Conservation (phyloP, 2,113 vertebrate species). For the Emydura subglobosa region DNA sequence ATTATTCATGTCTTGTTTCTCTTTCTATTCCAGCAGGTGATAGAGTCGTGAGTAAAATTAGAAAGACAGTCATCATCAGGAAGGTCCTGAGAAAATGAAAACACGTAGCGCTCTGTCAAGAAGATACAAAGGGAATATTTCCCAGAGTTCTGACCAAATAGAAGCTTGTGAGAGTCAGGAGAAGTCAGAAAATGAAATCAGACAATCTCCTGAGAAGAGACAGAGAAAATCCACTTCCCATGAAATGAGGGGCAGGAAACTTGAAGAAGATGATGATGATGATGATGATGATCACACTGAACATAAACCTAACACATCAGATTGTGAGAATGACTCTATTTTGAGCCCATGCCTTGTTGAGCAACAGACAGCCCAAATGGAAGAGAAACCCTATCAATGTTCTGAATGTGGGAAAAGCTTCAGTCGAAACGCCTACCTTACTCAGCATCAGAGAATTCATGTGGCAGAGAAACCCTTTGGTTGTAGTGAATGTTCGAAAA, state of each 20-base stretch:
- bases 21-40: slow-evolving; percentile 57
- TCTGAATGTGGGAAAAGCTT: slow-evolving; percentile 77
- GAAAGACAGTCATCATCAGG: slow-evolving; percentile 52
- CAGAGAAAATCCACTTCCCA: slow-evolving; percentile 18
- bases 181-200: slow-evolving; percentile 30
- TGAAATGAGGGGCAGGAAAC: slow-evolving; percentile 65
- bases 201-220: slow-evolving; percentile 52
- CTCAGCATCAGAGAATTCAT: slow-evolving; percentile 78
- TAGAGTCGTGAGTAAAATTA: slow-evolving; percentile 30
- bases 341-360: slow-evolving; percentile 65
- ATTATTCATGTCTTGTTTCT: slow-evolving; percentile 18
- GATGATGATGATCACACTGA: slow-evolving; percentile 50
- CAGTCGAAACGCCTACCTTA: slow-evolving; percentile 75
- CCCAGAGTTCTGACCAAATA: not conserved
- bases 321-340: slow-evolving; percentile 57
- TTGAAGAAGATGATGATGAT: not conserved
- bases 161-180: slow-evolving; percentile 19
- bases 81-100: slow-evolving; percentile 50
- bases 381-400: slow-evolving; percentile 73
- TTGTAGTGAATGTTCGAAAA: slow-evolving; percentile 65
- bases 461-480: slow-evolving; percentile 69
- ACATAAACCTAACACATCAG: slow-evolving; percentile 43
- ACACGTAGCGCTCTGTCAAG: slow-evolving; percentile 35
- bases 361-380: slow-evolving; percentile 63
- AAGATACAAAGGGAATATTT: slow-evolving; percentile 40